Conservation (phyloP, 2,113 vertebrate species). For the Symphodus melops region DNA sequence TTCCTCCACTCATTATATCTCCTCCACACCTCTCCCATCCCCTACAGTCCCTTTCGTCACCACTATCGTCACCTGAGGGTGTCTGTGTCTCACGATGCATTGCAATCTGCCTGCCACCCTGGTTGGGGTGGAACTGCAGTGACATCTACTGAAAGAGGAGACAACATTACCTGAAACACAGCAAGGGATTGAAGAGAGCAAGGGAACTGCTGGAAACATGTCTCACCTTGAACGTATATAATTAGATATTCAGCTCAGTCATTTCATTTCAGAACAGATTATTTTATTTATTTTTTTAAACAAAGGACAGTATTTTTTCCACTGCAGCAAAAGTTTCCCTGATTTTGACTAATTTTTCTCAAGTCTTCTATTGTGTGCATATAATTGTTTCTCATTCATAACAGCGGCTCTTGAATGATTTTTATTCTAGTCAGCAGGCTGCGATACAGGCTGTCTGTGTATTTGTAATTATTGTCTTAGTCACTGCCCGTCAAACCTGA, state of each 20-base stretch:
- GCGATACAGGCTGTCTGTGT: slow-evolving; percentile 62
- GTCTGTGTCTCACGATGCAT: slow-evolving; percentile 72
- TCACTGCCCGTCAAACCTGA: slow-evolving; percentile 65
- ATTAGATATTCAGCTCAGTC: slow-evolving; percentile 29
- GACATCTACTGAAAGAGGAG: slow-evolving; percentile 80
- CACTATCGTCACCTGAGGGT: slow-evolving; percentile 69
- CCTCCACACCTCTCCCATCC: slow-evolving; percentile 45
- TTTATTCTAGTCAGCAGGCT: slow-evolving; percentile 66
- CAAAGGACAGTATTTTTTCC: slow-evolving; percentile 15
- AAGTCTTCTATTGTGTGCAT: slow-evolving; percentile 36
- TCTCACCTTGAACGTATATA: slow-evolving; percentile 40
- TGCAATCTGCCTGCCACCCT: slow-evolving; percentile 49
- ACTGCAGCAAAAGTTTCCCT: slow-evolving; percentile 15
- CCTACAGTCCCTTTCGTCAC: slow-evolving; percentile 61
- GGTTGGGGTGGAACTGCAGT: slow-evolving; percentile 80
- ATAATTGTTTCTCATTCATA: slow-evolving; percentile 68
- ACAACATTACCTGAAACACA: slow-evolving; percentile 24
- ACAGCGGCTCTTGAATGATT: slow-evolving; percentile 56
- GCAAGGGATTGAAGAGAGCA: background rate
- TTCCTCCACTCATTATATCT: slow-evolving; percentile 43
- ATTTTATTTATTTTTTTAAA: slow-evolving; percentile 9
- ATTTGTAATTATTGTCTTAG: slow-evolving; percentile 77
- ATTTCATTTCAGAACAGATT: slow-evolving; percentile 43
- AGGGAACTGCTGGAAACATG: background rate
- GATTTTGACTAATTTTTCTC: slow-evolving; percentile 1